Conservation (phyloP, 2,113 vertebrate species). For the Ailurus styani region DNA sequence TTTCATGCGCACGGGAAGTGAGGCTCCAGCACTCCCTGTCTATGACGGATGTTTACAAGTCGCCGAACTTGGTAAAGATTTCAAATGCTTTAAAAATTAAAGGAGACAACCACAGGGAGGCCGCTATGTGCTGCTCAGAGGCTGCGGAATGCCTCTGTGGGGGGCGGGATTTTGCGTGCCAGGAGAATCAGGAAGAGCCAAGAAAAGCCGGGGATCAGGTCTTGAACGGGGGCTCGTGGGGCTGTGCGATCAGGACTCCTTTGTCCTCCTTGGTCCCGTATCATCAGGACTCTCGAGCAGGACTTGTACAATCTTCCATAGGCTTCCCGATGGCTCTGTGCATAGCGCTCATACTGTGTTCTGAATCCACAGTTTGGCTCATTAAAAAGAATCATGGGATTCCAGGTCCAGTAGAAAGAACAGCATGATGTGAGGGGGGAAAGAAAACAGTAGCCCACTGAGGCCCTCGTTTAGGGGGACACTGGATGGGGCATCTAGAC, state of each 20-base stretch:
- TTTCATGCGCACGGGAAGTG: neutral
- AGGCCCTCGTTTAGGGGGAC: neutral
- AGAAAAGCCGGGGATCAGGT: neutral
- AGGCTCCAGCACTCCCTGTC: neutral
- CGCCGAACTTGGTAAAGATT: slow-evolving; percentile 30
- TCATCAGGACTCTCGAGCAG: too few species aligned
- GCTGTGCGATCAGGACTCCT: neutral
- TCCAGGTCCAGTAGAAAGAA: neutral
- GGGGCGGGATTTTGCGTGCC: neutral
- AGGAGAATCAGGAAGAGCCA: neutral
- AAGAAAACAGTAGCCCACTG: neutral
- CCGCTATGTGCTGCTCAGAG: neutral
- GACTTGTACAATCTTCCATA: neutral
- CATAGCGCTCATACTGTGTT: neutral
- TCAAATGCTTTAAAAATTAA: slow-evolving; percentile 45
- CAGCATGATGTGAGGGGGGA: neutral
- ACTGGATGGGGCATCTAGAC: neutral
- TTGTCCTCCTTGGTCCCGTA: neutral
- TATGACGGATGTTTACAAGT: slow-evolving; percentile 44
- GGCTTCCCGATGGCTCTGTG: neutral
- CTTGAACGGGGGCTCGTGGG: neutral
- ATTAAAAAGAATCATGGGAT: neutral
- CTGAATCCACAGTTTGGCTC: neutral
- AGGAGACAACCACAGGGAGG: slow-evolving; percentile 25
- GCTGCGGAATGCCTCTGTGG: neutral